Base-by-base conservation (phyloP, 2,888 invertebrate genomes). In the Callimorpha dominula region DNA sequence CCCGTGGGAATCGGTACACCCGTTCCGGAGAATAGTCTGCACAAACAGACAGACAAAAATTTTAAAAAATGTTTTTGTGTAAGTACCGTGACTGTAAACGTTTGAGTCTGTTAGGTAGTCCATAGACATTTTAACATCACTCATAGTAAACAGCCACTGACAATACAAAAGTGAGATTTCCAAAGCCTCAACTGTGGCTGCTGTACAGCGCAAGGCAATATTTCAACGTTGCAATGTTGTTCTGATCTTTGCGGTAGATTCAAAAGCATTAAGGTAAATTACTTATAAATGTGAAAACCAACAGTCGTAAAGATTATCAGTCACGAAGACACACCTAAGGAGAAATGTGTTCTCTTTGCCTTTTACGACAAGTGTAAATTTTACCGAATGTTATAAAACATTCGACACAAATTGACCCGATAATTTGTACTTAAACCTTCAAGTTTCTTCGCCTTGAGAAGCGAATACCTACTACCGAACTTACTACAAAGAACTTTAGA, bases 221-320 rank as follows among this genome's bases (percentile, higher is more conserved):
- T 8, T 42, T 63, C 20, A 70, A 40, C 57, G 15, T 70, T n/a
- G 50, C n/a, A 52, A 52, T 70, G 42, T 17, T 42, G 52, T 49
- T 49, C 43, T 40, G n/a, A 65, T 20, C 31, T 60, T 31, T 14
- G 60, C 70, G 70, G 64, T 43, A 43, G 52, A 70, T 64, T 52
- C 11, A 70, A 64, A 70, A 54, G 64, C n/a, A 64, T 64, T 43
- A 43, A 63, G 17, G 46, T 62, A 50, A 57, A 65, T 46, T 17
- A 65, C 66, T 60, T 62, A 12, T 52, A 70, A 49, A 71, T 67
- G 71, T 71, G 63, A 67, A 71, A 71, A 67, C 54, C 31, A 11
- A 43, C 54, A 63, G 17, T n/a, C 64, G 43, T 42, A 52, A 62
- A 62, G 49, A 67, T 67, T 67, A 63, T 70, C 52, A 31, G 66